Percentiles rank a stretch among this genome's conserved stretches.
These are phyloP conservation scores for Gadus chalcogrammus DNA, from an alignment of 2,113 vertebrate species.

Conservation along the genomic window DNA sequence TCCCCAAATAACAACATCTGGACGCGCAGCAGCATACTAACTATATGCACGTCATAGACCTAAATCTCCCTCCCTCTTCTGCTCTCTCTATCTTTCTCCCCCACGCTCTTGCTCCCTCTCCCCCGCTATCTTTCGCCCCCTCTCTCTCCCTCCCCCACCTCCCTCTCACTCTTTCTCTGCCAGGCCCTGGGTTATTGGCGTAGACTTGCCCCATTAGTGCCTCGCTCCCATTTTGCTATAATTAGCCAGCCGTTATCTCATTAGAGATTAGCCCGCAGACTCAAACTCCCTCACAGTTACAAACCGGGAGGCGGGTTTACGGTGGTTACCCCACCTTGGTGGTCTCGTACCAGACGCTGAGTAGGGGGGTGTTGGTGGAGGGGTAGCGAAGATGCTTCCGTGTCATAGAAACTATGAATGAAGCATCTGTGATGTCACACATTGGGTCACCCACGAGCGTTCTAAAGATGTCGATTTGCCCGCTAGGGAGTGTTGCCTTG, in stretches of 20 bases:
- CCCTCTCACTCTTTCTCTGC: constrained; percentile 43
- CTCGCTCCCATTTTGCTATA: constrained; percentile 54
- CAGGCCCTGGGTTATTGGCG: constrained; percentile 47
- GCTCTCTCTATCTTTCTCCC: constrained; percentile 33
- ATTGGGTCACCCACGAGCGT: no score
- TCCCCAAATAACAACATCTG: constrained; percentile 73
- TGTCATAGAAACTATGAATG: no score
- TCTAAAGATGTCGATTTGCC: no score
- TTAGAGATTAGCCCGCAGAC: constrained; percentile 49
- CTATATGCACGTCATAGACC: constrained; percentile 66
- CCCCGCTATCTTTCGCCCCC: background rate
- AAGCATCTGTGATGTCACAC: no score
- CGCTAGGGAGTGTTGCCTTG: no score
- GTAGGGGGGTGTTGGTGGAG: constrained; percentile 46
- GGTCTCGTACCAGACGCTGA: constrained; percentile 46
- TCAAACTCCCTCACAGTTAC: constrained; percentile 54
- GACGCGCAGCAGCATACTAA: constrained; percentile 58
- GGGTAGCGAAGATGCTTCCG: background rate
- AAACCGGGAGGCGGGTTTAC: constrained; percentile 19
- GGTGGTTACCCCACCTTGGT: constrained; percentile 33
- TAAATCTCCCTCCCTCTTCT: constrained; percentile 48
- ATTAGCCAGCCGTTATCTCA: constrained; percentile 52
- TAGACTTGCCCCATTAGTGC: constrained; percentile 43
- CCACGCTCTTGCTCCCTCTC: constrained; percentile 40
- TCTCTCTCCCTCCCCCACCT: constrained; percentile 22